phyloP scores from a whole-genome alignment of 2,888 invertebrate species.

The Ferdinandea cuprea region DNA sequence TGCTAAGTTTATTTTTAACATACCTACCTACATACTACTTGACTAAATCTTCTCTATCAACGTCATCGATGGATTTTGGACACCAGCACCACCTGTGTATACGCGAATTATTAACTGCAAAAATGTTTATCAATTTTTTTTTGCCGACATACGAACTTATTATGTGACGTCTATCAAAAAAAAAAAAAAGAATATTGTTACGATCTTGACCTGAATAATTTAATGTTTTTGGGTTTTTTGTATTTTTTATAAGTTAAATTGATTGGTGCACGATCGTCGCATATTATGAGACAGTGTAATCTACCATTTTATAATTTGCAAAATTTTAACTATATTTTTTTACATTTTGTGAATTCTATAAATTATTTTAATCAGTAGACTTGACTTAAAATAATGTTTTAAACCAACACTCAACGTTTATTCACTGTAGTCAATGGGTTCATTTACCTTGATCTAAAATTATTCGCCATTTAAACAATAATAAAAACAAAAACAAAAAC shows the following conservation, averaged over 20 bases:
- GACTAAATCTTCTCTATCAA: neutral
- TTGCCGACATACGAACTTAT: constrained; percentile 10
- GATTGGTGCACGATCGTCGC: constrained; percentile 10
- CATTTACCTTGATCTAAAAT: neutral
- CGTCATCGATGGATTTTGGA: neutral
- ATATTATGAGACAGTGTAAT: neutral
- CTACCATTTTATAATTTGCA: no score
- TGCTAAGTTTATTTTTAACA: neutral
- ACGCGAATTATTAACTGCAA: constrained; percentile 2
- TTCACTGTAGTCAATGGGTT: neutral
- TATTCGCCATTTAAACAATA: neutral
- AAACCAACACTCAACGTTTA: no score
- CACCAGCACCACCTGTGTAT: constrained; percentile 15
- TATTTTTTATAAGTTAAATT: constrained; percentile 16
- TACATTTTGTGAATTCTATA: neutral
- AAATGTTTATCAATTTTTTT: no score
- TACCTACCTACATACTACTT: no score
- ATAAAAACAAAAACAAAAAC: neutral
- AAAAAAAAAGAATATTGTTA: no score
- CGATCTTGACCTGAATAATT: constrained; percentile 55
- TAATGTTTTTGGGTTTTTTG: neutral
- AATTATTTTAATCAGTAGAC: neutral
- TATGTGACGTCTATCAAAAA: constrained; percentile 31
- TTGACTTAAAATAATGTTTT: no score
- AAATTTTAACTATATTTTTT: no score